Conservation (phyloP, 2,113 vertebrate species). For the Aramus guarauna region DNA sequence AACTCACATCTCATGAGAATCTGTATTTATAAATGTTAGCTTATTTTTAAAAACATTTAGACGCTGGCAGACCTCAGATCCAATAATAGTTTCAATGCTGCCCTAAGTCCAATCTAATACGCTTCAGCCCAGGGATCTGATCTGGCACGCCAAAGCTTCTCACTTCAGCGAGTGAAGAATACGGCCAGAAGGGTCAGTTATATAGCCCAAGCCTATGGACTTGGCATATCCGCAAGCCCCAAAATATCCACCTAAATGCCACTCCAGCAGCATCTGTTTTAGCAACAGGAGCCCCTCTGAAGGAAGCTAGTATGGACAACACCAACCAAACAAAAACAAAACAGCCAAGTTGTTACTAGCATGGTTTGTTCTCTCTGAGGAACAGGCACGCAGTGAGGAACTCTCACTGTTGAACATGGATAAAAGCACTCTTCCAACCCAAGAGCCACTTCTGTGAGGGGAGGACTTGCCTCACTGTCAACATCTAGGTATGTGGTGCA, state of each 20-base stretch:
- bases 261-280: not conserved
- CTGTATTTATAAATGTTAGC: conserved; percentile 36
- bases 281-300: not conserved
- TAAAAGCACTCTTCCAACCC: not conserved
- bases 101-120: not conserved
- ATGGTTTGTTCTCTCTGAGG: not conserved
- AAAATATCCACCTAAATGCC: not conserved
- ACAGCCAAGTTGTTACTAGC: not conserved
- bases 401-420: not conserved
- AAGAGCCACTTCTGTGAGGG: not conserved
- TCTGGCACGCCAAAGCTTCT: not conserved
- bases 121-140: not conserved
- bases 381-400: not conserved
- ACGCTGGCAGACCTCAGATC: conserved; percentile 36
- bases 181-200: not conserved
- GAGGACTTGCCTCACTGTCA: not conserved
- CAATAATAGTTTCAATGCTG: conserved; percentile 28
- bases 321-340: not conserved
- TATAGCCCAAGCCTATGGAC: not conserved
- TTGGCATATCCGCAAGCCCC: not conserved
- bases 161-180: not conserved
- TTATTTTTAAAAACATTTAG: conserved; percentile 40
- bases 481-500: not conserved
- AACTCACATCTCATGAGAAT: conserved; percentile 10
- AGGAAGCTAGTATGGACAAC: not conserved